phyloP scores from a whole-genome alignment of 2,797 vertebrate genomes.

The Myripristis jacobus region DNA sequence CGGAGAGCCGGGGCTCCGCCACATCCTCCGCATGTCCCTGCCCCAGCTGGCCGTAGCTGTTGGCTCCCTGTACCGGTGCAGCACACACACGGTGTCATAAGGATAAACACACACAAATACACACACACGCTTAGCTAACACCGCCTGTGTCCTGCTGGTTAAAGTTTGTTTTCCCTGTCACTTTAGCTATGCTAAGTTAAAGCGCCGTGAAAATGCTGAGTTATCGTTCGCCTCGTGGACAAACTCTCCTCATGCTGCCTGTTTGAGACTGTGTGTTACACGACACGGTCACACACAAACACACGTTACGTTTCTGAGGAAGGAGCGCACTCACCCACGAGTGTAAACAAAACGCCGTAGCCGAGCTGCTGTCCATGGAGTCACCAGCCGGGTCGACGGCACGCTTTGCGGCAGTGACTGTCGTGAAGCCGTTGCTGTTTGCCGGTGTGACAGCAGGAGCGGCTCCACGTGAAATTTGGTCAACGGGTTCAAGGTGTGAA shows the following conservation, averaged over 20 bases:
- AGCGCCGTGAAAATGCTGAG: too few species aligned
- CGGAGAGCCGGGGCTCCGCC: conserved; percentile 77
- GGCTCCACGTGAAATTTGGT: too few species aligned
- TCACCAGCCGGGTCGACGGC: not conserved
- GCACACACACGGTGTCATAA: too few species aligned
- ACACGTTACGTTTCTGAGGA: not conserved
- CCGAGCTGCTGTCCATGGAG: conserved; percentile 73
- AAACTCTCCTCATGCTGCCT: not conserved
- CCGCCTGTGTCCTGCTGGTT: too few species aligned
- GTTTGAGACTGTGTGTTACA: not conserved
- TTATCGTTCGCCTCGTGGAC: not conserved
- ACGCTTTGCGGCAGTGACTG: conserved; percentile 74
- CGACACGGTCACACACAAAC: not conserved
- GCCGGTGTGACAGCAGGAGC: too few species aligned
- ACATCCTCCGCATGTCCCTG: conserved; percentile 88
- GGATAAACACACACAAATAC: not conserved
- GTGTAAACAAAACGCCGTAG: conserved; percentile 64
- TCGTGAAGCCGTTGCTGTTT: conserved; percentile 41
- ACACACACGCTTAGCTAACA: not conserved
- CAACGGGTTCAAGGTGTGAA: too few species aligned
- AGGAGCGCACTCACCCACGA: conserved; percentile 79
- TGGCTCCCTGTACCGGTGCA: conserved; percentile 88
- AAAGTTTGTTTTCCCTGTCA: not conserved
- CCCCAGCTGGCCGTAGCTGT: conserved; percentile 94
- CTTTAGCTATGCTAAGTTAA: not conserved